These are phyloP conservation scores for Eupeodes luniger DNA, from an alignment of 2,888 invertebrate genomes.

Conservation along the genomic window DNA sequence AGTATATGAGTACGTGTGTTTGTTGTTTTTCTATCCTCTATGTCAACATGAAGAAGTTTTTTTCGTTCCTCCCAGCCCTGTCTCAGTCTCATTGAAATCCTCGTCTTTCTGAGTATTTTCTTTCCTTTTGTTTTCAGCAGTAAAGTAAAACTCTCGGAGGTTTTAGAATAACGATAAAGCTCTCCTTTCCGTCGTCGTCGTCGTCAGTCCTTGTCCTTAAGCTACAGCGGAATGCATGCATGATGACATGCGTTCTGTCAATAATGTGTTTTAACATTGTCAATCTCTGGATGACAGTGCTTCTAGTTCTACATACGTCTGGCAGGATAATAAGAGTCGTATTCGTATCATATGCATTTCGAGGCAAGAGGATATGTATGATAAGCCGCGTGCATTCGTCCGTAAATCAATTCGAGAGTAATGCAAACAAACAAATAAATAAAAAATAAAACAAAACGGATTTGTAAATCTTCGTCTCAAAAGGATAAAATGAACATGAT, in stretches of 20 bases:
- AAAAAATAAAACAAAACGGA: slow-evolving; percentile 20
- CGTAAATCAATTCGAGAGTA: slow-evolving; percentile 58
- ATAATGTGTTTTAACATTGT: slow-evolving; percentile 67
- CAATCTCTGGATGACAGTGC: slow-evolving; percentile 42
- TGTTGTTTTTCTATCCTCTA: slow-evolving; percentile 58
- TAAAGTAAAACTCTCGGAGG: slow-evolving; percentile 23
- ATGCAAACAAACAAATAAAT: slow-evolving; percentile 50
- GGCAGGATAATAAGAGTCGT: slow-evolving; percentile 56
- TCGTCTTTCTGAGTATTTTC: background rate
- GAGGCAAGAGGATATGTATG: slow-evolving; percentile 17
- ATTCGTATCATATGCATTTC: background rate
- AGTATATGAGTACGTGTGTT: slow-evolving; percentile 26
- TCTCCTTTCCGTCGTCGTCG: slow-evolving; percentile 3
- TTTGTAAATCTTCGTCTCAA: slow-evolving; percentile 8
- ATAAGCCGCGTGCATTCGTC: slow-evolving; percentile 28
- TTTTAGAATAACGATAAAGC: slow-evolving; percentile 30
- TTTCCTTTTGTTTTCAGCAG: slow-evolving; percentile 17
- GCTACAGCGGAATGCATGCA: slow-evolving; percentile 36
- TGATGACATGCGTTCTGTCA: slow-evolving; percentile 72
- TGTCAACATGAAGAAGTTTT: slow-evolving; percentile 55
- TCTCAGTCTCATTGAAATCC: background rate
- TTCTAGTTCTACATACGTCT: background rate
- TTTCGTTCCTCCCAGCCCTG: background rate
- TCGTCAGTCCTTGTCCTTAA: slow-evolving; percentile 45
- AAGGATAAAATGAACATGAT: slow-evolving; percentile 14